These are phyloP conservation scores for Percopsis omiscomaycus DNA, from an alignment of 2,797 vertebrate genomes.

Conservation along the genomic window DNA sequence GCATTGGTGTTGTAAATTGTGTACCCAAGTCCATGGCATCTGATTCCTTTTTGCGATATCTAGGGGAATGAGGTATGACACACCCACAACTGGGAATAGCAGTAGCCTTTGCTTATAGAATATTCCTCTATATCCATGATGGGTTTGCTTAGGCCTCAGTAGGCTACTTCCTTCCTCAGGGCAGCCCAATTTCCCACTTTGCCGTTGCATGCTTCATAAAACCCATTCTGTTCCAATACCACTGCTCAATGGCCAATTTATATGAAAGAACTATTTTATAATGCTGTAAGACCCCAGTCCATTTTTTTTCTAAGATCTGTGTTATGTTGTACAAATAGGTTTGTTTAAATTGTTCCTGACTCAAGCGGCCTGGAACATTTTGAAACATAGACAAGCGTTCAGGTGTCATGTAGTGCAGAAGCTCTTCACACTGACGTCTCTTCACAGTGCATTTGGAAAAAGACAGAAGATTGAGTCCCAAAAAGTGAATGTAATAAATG, in stretches of 20 bases:
- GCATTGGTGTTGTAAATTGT: too few relatives aligned
- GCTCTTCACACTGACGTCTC: too few relatives aligned
- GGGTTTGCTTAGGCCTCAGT: constrained; percentile 36
- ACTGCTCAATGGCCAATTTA: constrained; percentile 9
- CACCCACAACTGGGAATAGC: neutral
- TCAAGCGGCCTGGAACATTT: too few relatives aligned
- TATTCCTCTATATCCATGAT: neutral
- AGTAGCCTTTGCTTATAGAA: neutral
- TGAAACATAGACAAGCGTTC: too few relatives aligned
- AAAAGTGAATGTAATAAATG: too few relatives aligned
- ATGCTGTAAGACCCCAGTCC: constrained; percentile 4
- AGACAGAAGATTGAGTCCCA: too few relatives aligned
- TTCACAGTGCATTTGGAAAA: too few relatives aligned
- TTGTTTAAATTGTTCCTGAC: too few relatives aligned
- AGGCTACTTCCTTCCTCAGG: constrained; percentile 19
- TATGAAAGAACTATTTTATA: constrained; percentile 4
- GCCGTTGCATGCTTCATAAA: constrained; percentile 14
- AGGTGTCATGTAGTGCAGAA: too few relatives aligned
- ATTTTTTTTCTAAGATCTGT: constrained; percentile 2
- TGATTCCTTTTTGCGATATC: neutral
- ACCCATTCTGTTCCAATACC: constrained; percentile 16
- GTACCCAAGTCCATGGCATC: too few relatives aligned
- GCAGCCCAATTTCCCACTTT: constrained; percentile 26
- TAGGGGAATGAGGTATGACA: neutral
- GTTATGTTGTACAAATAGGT: too few relatives aligned